Base-by-base conservation (phyloP, 2,113 vertebrate genomes). In the Macquaria ambigua region DNA sequence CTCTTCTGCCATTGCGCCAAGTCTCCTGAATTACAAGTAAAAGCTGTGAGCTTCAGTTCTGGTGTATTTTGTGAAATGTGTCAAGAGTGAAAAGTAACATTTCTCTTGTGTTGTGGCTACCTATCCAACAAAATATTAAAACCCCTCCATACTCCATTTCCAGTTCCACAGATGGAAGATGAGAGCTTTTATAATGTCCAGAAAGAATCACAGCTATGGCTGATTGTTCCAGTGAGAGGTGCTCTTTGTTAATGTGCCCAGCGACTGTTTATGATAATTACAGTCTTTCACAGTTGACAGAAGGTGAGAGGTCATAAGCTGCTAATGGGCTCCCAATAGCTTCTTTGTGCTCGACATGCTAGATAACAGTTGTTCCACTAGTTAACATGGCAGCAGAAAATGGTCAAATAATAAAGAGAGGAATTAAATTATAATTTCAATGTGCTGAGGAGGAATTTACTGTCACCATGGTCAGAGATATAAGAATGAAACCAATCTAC, bases 221-320 rank as follows among this genome's bases (percentile, higher is more conserved):
- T 31, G 50, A 15, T 8, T 73, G 28, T 58, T 67, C 31, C 66
- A 39, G 11, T 16, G 59, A 81, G 52, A 56, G 77, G 39, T 66
- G 74, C 55, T 78, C 58, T 64, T 68, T 84, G 84, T 76, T 90
- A 87, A 83, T 85, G 50, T 80, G 64, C 72, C 39, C 20, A 63
- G 41, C n/a, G 20, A 76, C 59, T 81, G 69, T 89, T 93, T 90
- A 86, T 82, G 85, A 75, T 90, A 91, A 90, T 92, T 90, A 86
- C 67, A 25, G 58, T 66, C 59, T 87, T 87, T 84, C 73, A 77
- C 75, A 74, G 81, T 25, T 85, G 82, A 92, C 81, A 90, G 78
- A 48, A 66, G 87, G 88, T 89, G 52, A 89, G 50, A 90, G 86
- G 86, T 93, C 84, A 77, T 18, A 72, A 50, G 63, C 62, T 80